Evolutionary conservation across 2,113 vertebrate genomes (phyloP).

Genomic region (Pelusios castaneus): DNA sequence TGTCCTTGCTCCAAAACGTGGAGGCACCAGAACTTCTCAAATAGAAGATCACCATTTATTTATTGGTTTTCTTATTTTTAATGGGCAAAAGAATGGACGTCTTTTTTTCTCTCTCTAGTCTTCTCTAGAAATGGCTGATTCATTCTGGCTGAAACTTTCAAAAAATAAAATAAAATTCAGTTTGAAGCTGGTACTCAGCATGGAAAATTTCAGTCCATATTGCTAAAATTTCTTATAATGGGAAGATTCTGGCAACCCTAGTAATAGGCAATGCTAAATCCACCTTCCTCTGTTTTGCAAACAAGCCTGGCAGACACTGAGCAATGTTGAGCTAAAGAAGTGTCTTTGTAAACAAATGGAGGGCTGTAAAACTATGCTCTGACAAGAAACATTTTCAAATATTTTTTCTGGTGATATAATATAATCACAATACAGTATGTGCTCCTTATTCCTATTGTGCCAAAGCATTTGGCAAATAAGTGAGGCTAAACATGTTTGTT

Average conservation of each 20-base stretch:
- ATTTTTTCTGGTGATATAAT: background rate
- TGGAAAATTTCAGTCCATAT: background rate
- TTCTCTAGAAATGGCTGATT: background rate
- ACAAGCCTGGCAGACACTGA: background rate
- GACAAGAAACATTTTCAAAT: background rate
- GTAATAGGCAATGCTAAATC: background rate
- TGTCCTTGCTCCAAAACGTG: background rate
- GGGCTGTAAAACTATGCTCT: background rate
- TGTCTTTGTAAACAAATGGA: background rate
- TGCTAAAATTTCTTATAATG: background rate
- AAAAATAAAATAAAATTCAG: background rate
- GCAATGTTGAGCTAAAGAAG: background rate
- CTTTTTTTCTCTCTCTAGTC: too few species aligned
- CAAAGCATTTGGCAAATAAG: background rate
- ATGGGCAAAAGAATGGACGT: background rate
- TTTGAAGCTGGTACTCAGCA: background rate
- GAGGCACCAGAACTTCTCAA: background rate
- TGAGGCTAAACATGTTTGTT: background rate
- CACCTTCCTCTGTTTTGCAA: background rate
- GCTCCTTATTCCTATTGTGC: background rate
- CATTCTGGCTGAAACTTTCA: background rate
- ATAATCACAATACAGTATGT: background rate
- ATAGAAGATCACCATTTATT: background rate
- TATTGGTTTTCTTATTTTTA: background rate
- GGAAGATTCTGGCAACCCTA: background rate